phyloP scores from a whole-genome alignment of 2,888 invertebrate genomes.

The Portevinia maculata region DNA sequence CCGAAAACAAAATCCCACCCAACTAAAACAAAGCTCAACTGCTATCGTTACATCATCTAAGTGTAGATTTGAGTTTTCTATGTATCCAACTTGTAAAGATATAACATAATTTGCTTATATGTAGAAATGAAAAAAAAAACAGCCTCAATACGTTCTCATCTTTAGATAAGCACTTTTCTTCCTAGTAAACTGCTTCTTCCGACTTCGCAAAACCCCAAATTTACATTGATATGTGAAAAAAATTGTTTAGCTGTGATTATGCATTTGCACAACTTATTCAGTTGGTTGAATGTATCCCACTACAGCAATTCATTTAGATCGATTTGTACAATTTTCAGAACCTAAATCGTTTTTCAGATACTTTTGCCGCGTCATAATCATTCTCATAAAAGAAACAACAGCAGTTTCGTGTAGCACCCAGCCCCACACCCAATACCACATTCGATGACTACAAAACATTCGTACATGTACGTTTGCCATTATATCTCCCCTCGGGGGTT shows the following conservation, averaged over 20 bases:
- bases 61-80: no score
- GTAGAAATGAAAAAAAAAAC: no score
- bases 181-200: neutral
- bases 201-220: slow-evolving; percentile 1
- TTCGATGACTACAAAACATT: slow-evolving; percentile 7
- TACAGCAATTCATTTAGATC: slow-evolving; percentile 24
- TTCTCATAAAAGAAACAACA: slow-evolving; percentile 31
- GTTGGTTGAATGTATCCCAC: neutral
- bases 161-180: neutral
- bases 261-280: slow-evolving; percentile 24
- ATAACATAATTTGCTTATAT: no score
- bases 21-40: no score
- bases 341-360: slow-evolving; percentile 34
- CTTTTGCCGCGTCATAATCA: neutral
- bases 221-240: slow-evolving; percentile 23
- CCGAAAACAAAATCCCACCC: neutral
- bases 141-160: no score
- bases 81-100: no score
- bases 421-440: slow-evolving; percentile 6
- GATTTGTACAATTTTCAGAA: slow-evolving; percentile 36
- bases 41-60: no score
- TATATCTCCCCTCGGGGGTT: slow-evolving; percentile 7
- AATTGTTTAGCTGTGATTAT: slow-evolving; percentile 28
- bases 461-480: slow-evolving; percentile 15
- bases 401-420: slow-evolving; percentile 47